phyloP scores from a whole-genome alignment of 92 coral and sea anemone genomes.

The Epizoanthus rinbou region DNA sequence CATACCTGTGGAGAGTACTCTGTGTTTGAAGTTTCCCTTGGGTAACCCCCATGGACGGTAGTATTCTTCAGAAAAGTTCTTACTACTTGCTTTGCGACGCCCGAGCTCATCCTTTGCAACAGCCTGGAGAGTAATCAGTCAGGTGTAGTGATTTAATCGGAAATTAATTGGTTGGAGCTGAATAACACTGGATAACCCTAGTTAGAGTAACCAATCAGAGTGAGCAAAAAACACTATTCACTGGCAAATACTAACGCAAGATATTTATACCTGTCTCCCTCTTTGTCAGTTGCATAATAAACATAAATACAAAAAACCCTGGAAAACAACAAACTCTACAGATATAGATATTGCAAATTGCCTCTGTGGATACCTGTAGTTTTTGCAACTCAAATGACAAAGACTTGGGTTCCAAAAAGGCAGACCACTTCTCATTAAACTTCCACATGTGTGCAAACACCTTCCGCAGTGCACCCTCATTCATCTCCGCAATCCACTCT shows the following conservation, averaged over 20 bases:
- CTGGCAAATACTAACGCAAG: too few relatives aligned
- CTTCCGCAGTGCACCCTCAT: slow-evolving; percentile 64
- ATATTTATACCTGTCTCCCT: too few relatives aligned
- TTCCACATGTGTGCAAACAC: slow-evolving; percentile 81
- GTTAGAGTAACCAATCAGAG: too few relatives aligned
- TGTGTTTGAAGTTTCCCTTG: slow-evolving; percentile 93
- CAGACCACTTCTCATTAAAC: slow-evolving; percentile 77
- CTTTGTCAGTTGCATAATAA: too few relatives aligned
- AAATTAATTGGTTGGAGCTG: background rate
- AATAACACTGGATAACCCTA: too few relatives aligned
- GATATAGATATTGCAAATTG: background rate
- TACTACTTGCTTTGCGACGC: slow-evolving; percentile 67
- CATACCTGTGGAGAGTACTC: slow-evolving; percentile 82
- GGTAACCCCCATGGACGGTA: slow-evolving; percentile 94
- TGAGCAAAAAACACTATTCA: too few relatives aligned
- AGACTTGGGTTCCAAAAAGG: slow-evolving; percentile 55
- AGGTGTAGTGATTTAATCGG: background rate
- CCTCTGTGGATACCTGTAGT: slow-evolving; percentile 64
- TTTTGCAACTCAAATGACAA: slow-evolving; percentile 78
- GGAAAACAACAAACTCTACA: background rate
- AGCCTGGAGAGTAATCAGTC: slow-evolving; percentile 47
- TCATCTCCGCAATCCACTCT: slow-evolving; percentile 74
- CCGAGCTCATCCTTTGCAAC: slow-evolving; percentile 84
- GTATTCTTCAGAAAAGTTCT: slow-evolving; percentile 64
- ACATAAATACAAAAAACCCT: too few relatives aligned